Base-by-base conservation (phyloP, 2,888 invertebrate species). In the Acleris sparsana region DNA sequence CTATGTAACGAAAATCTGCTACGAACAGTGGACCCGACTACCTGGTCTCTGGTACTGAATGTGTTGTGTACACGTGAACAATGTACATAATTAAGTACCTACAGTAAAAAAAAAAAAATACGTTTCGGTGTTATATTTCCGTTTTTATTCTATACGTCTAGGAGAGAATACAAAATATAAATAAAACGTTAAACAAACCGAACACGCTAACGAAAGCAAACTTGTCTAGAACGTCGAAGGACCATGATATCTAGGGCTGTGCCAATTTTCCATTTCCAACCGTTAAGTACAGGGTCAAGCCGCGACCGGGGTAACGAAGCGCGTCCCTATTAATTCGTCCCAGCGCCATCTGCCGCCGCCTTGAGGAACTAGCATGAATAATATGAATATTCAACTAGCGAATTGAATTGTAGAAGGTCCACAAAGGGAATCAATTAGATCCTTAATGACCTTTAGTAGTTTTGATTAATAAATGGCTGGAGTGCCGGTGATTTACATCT, bases 381-480 rank as follows among this genome's bases (percentile, higher is more conserved):
- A 61, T 66, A 39, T 39, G 39, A 39, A 39, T 39, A 39, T 39
- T 39, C 39, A 39, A 39, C 65, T 61, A 55, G 51, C 56, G 65
- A 66, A 66, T 61, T 66, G 56, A 66, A 66, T 66, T 66, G 56
- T 57, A 52, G 43, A 20, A 63, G 57, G 55, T 61, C 39, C 60
- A 66, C 65, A 66, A 66, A 66, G 65, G 46, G 65, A 66, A 66
- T 66, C 61, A 61, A 66, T 66, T 66, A 61, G 56, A 61, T 52
- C 44, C 60, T 66, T 66, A 61, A 66, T 66, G 65, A 56, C 61
- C 56, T 61, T 66, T 60, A 65, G 64, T 61, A 65, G 65, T 66
- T 65, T 66, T 66, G 65, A 66, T 66, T 66, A 66, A 66, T 66
- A 66, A 66, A 66, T 66, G 61, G 61, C 33, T 55, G 60, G 29